Evolutionary conservation across 2,888 invertebrate species (phyloP).

Genomic region (Troglohyphantes excavatus): DNA sequence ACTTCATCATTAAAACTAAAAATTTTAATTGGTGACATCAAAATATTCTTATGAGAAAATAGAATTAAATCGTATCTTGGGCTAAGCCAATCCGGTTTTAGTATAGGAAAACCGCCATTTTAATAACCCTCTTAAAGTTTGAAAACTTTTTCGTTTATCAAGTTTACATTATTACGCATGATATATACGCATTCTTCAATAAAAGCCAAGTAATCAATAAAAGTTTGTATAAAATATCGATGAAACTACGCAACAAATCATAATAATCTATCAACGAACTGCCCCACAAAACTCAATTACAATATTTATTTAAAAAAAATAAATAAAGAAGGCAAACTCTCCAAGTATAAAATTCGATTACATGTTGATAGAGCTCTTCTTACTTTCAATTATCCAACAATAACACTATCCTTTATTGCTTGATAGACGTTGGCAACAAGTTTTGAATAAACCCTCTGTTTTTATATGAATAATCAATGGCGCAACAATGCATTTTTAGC

Average conservation of each 20-base stretch:
- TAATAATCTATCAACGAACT: constrained; percentile 4
- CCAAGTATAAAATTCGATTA: constrained; percentile 57
- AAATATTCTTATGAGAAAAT: too few relatives aligned
- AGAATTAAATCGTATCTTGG: too few relatives aligned
- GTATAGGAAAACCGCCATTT: too few relatives aligned
- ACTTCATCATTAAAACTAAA: too few relatives aligned
- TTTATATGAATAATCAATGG: constrained; percentile 49
- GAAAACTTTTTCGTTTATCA: too few relatives aligned
- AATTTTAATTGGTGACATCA: too few relatives aligned
- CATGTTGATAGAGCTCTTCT: constrained; percentile 27
- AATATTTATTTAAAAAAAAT: constrained; percentile 7
- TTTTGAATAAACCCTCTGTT: constrained; percentile 40
- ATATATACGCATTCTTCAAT: too few relatives aligned
- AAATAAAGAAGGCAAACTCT: neutral
- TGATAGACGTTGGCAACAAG: constrained; percentile 55
- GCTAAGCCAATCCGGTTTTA: too few relatives aligned
- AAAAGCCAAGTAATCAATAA: constrained; percentile 18
- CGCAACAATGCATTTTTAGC: constrained; percentile 37
- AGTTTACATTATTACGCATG: too few relatives aligned
- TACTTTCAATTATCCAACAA: constrained; percentile 55
- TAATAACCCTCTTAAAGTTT: too few relatives aligned
- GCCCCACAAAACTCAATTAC: neutral
- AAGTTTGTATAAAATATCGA: constrained; percentile 54
- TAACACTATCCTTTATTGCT: constrained; percentile 28
- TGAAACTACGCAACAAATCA: constrained; percentile 40